These are phyloP conservation scores for Acanthoscelides obtectus DNA, from an alignment of 2,888 invertebrate genomes.

Conservation along the genomic window DNA sequence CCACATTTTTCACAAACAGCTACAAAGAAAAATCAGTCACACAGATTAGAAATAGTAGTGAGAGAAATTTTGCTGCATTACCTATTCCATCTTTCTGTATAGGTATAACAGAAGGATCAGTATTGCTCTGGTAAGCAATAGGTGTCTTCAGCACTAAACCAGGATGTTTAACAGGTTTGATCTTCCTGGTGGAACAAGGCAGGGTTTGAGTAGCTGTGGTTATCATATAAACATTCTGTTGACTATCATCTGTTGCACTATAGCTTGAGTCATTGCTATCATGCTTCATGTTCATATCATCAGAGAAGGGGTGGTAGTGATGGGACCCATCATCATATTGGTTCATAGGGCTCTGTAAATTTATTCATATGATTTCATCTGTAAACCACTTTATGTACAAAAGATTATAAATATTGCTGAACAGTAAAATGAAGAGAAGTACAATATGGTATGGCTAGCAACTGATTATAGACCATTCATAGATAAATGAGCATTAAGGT, in stretches of 20 bases:
- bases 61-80: slow-evolving; percentile 41
- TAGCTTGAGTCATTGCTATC: slow-evolving; percentile 48
- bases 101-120: slow-evolving; percentile 81
- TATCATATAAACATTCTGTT: slow-evolving; percentile 47
- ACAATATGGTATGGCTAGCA: no score
- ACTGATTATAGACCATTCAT: no score
- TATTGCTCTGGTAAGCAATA: slow-evolving; percentile 73
- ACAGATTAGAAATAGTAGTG: background rate
- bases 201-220: slow-evolving; percentile 55
- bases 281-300: slow-evolving; percentile 39
- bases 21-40: slow-evolving; percentile 40
- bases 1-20: slow-evolving; percentile 83
- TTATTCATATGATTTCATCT: no score
- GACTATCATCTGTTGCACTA: slow-evolving; percentile 50
- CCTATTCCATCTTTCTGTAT: slow-evolving; percentile 87
- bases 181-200: slow-evolving; percentile 56
- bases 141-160: slow-evolving; percentile 71
- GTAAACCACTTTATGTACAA: no score
- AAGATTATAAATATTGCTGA: no score
- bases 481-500: no score
- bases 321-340: slow-evolving; percentile 46
- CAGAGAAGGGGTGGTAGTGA: background rate
- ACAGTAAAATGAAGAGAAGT: no score
- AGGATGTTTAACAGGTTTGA: slow-evolving; percentile 70
- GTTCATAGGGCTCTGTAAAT: slow-evolving; percentile 42